Conservation (phyloP, 2,888 invertebrate genomes). For the Drosophila quinaria region DNA sequence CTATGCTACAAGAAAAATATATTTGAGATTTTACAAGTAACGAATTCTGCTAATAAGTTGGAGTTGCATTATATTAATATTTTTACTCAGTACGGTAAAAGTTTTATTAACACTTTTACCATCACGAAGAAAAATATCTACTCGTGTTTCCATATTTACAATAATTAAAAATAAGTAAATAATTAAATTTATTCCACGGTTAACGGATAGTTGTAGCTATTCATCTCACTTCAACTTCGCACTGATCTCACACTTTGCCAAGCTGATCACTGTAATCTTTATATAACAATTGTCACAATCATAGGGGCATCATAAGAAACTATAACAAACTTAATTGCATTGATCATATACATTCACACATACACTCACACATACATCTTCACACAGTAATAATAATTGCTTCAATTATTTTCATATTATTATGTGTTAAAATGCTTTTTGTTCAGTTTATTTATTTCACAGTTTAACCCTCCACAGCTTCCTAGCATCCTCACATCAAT, state of each 20-base stretch:
- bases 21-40: neutral
- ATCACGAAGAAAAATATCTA: neutral
- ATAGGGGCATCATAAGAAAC: slow-evolving; percentile 49
- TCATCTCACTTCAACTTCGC: neutral
- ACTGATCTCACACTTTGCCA: slow-evolving; percentile 4
- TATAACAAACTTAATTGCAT: slow-evolving; percentile 65
- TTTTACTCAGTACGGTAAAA: too few relatives aligned
- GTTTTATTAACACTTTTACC: neutral
- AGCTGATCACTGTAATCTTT: slow-evolving; percentile 18
- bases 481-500: slow-evolving; percentile 55
- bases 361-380: slow-evolving; percentile 6
- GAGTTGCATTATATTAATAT: too few relatives aligned
- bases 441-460: slow-evolving; percentile 53
- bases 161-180: too few relatives aligned
- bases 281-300: slow-evolving; percentile 47
- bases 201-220: neutral
- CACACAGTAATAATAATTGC: slow-evolving; percentile 67
- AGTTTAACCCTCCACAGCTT: slow-evolving; percentile 27
- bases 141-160: too few relatives aligned
- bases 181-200: neutral
- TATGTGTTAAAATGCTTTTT: slow-evolving; percentile 79
- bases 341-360: slow-evolving; percentile 49
- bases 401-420: slow-evolving; percentile 81
- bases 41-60: too few relatives aligned
- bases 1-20: neutral